phyloP scores from a whole-genome alignment of 1,140 invertebrate genomes.

The Micrasema minimum region DNA sequence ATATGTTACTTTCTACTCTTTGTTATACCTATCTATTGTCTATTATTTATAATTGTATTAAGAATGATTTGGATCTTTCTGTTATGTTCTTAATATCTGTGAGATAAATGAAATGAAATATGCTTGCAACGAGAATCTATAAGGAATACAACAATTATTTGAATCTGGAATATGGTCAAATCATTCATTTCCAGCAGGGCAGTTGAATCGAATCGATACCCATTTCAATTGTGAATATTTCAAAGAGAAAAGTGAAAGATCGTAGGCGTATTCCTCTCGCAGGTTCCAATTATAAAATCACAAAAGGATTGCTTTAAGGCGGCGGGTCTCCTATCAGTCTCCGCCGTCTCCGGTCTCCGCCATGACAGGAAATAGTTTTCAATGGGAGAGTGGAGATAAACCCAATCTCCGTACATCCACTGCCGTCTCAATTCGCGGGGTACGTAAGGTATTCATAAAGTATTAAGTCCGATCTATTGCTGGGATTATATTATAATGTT shows the following conservation, averaged over 20 bases:
- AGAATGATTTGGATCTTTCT: no score
- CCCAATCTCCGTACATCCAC: constrained; percentile 22
- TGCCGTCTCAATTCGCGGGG: constrained; percentile 19
- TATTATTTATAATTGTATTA: no score
- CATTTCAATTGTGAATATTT: no score
- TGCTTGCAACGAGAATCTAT: no score
- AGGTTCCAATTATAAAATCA: constrained; percentile 48
- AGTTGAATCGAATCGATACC: no score
- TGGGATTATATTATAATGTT: background rate
- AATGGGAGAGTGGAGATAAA: constrained; percentile 24
- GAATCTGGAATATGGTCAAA: no score
- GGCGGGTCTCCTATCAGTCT: constrained; percentile 38
- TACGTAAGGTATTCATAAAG: constrained; percentile 5
- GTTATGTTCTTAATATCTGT: no score
- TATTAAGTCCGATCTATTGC: background rate
- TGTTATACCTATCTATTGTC: no score
- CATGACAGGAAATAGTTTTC: constrained; percentile 47
- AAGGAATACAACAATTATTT: no score
- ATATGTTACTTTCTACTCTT: no score
- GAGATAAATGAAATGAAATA: no score
- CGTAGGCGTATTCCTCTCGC: constrained; percentile 24
- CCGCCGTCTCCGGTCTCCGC: constrained; percentile 18
- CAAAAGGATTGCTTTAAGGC: constrained; percentile 41
- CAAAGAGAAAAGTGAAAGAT: constrained; percentile 21
- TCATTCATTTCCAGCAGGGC: no score